These are phyloP conservation scores for Anodontia alba DNA, from an alignment of 2,888 invertebrate genomes.

Conservation along the genomic window DNA sequence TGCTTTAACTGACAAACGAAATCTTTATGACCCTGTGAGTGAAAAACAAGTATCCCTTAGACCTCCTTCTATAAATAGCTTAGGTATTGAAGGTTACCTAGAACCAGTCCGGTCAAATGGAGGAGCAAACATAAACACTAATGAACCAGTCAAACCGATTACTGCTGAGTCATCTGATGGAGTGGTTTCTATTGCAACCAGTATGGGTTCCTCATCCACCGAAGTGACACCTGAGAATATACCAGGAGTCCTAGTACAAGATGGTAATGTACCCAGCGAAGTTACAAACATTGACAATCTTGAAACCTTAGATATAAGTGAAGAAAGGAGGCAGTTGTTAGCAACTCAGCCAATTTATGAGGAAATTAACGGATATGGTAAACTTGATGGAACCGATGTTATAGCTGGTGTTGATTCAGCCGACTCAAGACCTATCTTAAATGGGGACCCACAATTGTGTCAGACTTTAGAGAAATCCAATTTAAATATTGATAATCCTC, in stretches of 20 bases:
- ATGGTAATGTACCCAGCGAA: slow-evolving; percentile 2
- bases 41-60: slow-evolving; percentile 42
- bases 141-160: slow-evolving; percentile 39
- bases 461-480: slow-evolving; percentile 25
- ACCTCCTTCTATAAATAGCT: slow-evolving; percentile 43
- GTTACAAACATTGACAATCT: slow-evolving; percentile 21
- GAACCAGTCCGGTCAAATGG: slow-evolving; percentile 71
- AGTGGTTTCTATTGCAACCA: slow-evolving; percentile 41
- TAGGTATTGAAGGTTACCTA: slow-evolving; percentile 71
- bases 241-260: slow-evolving; percentile 28
- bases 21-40: slow-evolving; percentile 51
- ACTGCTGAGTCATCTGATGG: slow-evolving; percentile 54
- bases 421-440: not conserved
- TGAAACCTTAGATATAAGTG: slow-evolving; percentile 58
- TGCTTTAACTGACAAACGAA: slow-evolving; percentile 45
- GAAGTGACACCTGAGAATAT: slow-evolving; percentile 42
- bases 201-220: slow-evolving; percentile 8
- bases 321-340: slow-evolving; percentile 69
- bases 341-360: slow-evolving; percentile 81
- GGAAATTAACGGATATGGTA: slow-evolving; percentile 75
- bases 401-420: not conserved
- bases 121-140: slow-evolving; percentile 14
- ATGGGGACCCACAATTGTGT: slow-evolving; percentile 5
- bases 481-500: slow-evolving; percentile 15
- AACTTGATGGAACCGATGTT: slow-evolving; percentile 21